phyloP scores from a whole-genome alignment of 1,140 invertebrate genomes.

The Drosophila lini region DNA sequence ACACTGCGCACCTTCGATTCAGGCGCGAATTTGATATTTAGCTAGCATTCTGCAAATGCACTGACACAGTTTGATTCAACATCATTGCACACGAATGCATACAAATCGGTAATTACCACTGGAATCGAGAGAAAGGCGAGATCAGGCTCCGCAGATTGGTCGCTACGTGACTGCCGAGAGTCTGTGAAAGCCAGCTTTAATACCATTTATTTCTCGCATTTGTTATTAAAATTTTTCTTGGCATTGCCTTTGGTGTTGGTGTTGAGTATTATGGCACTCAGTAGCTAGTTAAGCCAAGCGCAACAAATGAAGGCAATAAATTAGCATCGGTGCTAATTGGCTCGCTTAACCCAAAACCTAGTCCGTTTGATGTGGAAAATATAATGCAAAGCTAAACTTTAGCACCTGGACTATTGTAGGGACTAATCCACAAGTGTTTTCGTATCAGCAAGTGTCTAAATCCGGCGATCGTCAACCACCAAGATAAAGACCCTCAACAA shows the following conservation, averaged over 20 bases:
- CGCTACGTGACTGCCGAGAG: constrained; percentile 30
- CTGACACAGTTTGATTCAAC: constrained; percentile 62
- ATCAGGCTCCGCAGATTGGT: constrained; percentile 35
- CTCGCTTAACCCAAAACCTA: constrained; percentile 8
- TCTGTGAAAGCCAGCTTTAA: constrained; percentile 26
- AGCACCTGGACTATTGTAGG: background rate
- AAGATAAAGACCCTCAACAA: constrained; percentile 1
- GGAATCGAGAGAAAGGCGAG: constrained; percentile 44
- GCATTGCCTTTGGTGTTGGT: constrained; percentile 3
- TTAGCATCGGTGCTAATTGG: constrained; percentile 19
- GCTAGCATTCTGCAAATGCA: constrained; percentile 60
- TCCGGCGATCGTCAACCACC: background rate
- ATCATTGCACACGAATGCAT: constrained; percentile 54
- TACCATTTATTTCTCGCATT: background rate
- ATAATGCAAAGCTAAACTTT: background rate
- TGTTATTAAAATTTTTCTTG: constrained; percentile 1
- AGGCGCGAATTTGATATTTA: constrained; percentile 52
- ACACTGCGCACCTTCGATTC: constrained; percentile 48
- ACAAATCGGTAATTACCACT: constrained; percentile 65
- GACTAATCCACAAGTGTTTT: background rate
- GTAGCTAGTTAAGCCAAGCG: constrained; percentile 13
- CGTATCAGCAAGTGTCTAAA: background rate
- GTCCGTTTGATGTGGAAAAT: background rate
- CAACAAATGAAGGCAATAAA: constrained; percentile 38
- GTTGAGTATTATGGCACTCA: background rate